These are phyloP conservation scores for Cheumatopsyche charites DNA, from an alignment of 1,140 invertebrate species.

Conservation along the genomic window DNA sequence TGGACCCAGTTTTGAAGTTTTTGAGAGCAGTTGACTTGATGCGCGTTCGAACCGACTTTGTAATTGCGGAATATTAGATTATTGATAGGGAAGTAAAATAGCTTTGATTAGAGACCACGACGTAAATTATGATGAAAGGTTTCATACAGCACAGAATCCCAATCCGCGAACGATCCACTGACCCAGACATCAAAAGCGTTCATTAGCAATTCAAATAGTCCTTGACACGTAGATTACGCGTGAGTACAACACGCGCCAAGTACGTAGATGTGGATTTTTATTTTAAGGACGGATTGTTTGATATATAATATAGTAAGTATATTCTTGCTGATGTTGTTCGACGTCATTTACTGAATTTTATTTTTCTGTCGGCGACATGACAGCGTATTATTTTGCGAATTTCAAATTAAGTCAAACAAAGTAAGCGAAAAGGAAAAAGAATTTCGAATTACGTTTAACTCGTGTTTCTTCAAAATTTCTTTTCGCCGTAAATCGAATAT, in stretches of 20 bases:
- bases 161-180: slow-evolving; percentile 22
- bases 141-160: neutral
- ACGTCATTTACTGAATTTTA: too few relatives aligned
- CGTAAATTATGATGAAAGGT: slow-evolving; percentile 20
- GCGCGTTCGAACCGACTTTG: too few relatives aligned
- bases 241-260: neutral
- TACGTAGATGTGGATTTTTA: neutral
- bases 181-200: slow-evolving; percentile 28
- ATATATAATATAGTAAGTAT: too few relatives aligned
- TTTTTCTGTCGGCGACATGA: neutral
- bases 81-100: neutral
- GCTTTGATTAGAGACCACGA: slow-evolving; percentile 5
- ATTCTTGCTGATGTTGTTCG: too few relatives aligned
- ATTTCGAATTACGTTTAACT: too few relatives aligned
- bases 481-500: too few relatives aligned
- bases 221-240: slow-evolving; percentile 26
- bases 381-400: neutral
- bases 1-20: too few relatives aligned
- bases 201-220: slow-evolving; percentile 31
- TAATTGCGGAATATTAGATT: too few relatives aligned
- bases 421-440: neutral
- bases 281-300: too few relatives aligned
- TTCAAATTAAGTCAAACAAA: neutral
- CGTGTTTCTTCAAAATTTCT: neutral
- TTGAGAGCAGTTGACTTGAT: too few relatives aligned